Percentiles rank a stretch among this genome's conserved stretches.
Conservation (phyloP, 2,888 invertebrate genomes). For the Cephus rjabovi region DNA sequence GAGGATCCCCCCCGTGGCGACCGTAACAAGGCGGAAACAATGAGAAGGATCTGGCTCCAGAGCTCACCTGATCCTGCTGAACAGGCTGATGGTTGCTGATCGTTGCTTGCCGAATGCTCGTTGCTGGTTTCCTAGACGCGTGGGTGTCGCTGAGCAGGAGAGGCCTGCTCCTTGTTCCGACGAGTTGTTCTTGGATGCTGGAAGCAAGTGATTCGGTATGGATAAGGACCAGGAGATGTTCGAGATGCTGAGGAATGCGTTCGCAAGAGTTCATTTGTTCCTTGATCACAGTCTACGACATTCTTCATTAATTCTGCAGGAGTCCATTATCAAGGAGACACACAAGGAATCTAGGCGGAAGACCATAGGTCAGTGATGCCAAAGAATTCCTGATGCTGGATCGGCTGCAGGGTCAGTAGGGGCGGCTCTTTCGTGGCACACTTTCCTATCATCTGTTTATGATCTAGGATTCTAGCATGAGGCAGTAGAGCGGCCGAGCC, state of each 20-base stretch:
- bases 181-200: slow-evolving; percentile 10
- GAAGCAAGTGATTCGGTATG: slow-evolving; percentile 24
- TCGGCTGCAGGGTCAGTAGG: too few species aligned
- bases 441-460: neutral
- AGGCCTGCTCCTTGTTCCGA: neutral
- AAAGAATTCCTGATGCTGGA: too few species aligned
- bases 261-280: slow-evolving; percentile 8
- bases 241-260: slow-evolving; percentile 35
- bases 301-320: too few species aligned
- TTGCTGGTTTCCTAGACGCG: neutral
- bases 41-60: neutral
- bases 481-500: too few species aligned
- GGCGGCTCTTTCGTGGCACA: too few species aligned
- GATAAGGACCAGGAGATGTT: slow-evolving; percentile 31
- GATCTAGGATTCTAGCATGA: neutral
- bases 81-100: neutral
- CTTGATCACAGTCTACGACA: too few species aligned
- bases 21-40: neutral
- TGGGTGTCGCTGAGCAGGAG: neutral
- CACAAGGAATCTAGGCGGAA: too few species aligned
- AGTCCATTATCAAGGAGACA: too few species aligned
- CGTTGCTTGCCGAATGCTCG: too few species aligned
- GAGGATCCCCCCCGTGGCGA: neutral
- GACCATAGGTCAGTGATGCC: too few species aligned
- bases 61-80: neutral